phyloP scores from a whole-genome alignment of 1,140 invertebrate genomes.

The Colletes gigas region DNA sequence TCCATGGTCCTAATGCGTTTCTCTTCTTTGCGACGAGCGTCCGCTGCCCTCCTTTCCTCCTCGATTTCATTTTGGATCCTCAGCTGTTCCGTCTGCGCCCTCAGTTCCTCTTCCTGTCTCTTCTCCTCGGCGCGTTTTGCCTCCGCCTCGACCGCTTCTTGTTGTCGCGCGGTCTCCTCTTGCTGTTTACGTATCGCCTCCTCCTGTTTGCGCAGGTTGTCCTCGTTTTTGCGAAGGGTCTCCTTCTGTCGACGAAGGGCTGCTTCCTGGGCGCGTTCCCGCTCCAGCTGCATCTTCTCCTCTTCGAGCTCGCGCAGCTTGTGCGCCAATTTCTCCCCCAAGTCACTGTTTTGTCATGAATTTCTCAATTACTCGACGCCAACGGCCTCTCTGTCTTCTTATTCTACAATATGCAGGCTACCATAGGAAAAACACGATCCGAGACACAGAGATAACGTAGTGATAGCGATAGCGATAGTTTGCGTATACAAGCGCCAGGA shows the following conservation, averaged over 20 bases:
- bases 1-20: conserved; percentile 81
- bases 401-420: conserved; percentile 3
- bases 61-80: conserved; percentile 67
- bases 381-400: neutral
- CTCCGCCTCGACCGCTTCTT: conserved; percentile 43
- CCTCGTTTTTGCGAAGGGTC: conserved; percentile 76
- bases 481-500: conserved; percentile 23
- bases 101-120: conserved; percentile 67
- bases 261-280: conserved; percentile 77
- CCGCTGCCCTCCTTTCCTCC: conserved; percentile 67
- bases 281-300: conserved; percentile 81
- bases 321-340: conserved; percentile 82
- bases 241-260: conserved; percentile 73
- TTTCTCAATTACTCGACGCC: conserved; percentile 32
- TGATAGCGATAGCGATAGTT: conserved; percentile 28
- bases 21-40: conserved; percentile 76
- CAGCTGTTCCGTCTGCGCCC: conserved; percentile 67
- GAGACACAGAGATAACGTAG: neutral
- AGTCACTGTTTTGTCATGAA: conserved; percentile 68
- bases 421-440: neutral
- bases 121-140: conserved; percentile 48
- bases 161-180: conserved; percentile 62
- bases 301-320: conserved; percentile 81
- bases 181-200: conserved; percentile 67
- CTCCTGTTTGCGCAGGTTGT: conserved; percentile 75